Conservation (phyloP, 2,113 vertebrate species). For the Phoenicopterus ruber region DNA sequence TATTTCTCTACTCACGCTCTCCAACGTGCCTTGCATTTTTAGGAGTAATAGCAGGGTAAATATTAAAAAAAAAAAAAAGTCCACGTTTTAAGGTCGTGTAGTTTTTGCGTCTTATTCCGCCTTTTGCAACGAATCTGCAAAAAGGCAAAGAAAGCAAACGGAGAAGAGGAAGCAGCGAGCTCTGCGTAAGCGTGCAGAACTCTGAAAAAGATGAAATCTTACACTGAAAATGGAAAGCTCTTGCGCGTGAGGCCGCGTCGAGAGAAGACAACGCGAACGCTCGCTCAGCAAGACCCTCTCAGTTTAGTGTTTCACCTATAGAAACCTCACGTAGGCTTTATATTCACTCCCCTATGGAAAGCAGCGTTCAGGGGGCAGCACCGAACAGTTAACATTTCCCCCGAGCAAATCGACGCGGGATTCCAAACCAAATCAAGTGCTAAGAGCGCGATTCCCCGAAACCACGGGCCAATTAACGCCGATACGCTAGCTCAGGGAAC, state of each 20-base stretch:
- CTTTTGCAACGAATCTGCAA: not conserved
- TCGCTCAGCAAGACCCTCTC: not conserved
- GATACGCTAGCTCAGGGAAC: not conserved
- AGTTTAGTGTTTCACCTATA: not conserved
- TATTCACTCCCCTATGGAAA: accelerated
- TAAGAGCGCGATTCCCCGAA: not conserved
- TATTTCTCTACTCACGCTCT: not conserved
- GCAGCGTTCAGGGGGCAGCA: accelerated
- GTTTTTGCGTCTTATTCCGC: not conserved
- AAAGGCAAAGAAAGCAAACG: not conserved
- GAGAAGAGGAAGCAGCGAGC: not conserved
- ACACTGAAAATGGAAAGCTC: not conserved
- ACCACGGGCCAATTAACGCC: too few species aligned
- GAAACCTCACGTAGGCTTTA: too few species aligned
- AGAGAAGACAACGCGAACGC: not conserved
- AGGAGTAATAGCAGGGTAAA: not conserved
- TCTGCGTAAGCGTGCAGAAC: accelerated
- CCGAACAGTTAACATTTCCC: not conserved
- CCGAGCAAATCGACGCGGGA: accelerated
- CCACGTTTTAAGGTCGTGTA: not conserved
- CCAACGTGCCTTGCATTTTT: not conserved
- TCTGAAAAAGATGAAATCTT: not conserved
- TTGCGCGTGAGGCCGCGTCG: accelerated
- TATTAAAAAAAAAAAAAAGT: not conserved
- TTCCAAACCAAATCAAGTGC: not conserved